A percentile compares a stretch with the other conserved stretches of the same genome.
Evolutionary conservation across 1,140 invertebrate species (phyloP).

Genomic region (Zaprionus tsacasi): DNA sequence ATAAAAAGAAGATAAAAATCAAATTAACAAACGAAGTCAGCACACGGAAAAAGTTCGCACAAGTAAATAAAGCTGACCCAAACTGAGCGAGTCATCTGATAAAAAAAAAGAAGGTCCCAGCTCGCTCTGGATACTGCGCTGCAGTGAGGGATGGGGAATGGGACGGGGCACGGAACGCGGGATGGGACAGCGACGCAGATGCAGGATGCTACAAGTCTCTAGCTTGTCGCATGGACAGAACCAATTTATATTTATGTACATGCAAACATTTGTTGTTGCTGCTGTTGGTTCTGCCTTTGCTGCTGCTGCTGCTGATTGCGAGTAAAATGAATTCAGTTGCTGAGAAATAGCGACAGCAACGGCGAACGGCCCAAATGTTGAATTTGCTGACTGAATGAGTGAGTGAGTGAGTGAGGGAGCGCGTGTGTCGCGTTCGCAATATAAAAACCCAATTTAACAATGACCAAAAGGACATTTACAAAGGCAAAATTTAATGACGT

Average conservation of each 20-base stretch:
- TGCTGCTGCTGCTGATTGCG: conserved; percentile 59
- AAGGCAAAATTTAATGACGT: conserved; percentile 76
- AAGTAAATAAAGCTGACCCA: conserved; percentile 76
- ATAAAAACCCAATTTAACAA: conserved; percentile 63
- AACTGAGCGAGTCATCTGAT: conserved; percentile 52
- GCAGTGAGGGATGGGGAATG: not conserved
- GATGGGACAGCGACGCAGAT: not conserved
- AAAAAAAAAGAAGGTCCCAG: conserved; percentile 56
- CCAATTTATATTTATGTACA: conserved; percentile 75
- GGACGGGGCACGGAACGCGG: not conserved
- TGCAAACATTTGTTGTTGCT: conserved; percentile 57
- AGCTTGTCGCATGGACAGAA: conserved; percentile 47
- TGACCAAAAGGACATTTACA: conserved; percentile 64
- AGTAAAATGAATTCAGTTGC: conserved; percentile 68
- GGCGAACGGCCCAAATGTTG: conserved; percentile 13
- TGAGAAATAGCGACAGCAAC: conserved; percentile 43
- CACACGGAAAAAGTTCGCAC: conserved; percentile 51
- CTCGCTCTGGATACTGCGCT: conserved; percentile 28
- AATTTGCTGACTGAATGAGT: conserved; percentile 34
- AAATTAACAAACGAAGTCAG: conserved; percentile 70
- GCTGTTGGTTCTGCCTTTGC: conserved; percentile 1
- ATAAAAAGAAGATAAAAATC: conserved; percentile 81
- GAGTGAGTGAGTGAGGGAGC: conserved; percentile 28
- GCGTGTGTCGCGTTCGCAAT: conserved; percentile 33
- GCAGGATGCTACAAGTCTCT: conserved; percentile 37